Evolutionary conservation across 1,140 invertebrate species (phyloP), one percentile per base, ranked within the genome.

Genomic region (Drosophila kikkawai): DNA sequence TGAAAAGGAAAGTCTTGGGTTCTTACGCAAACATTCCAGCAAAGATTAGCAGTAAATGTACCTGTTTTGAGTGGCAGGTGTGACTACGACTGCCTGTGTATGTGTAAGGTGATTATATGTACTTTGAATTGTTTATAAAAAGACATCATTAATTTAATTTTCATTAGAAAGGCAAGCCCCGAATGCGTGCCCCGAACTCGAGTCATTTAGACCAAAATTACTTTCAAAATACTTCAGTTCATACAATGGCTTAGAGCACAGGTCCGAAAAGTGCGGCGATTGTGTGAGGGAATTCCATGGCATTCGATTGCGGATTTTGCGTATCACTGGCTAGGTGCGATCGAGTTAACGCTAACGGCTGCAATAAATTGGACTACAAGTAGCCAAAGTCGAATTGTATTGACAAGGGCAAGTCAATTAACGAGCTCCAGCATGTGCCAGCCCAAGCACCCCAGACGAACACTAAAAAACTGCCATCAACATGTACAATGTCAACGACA

Each of bases 301-400:
- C 71, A 58, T 45, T 76, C 71, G 45, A 58, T 60, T 39, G 53
- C 47, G 48, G 13, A 60, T 60, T 78, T 60, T 70, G 50, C 53
- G 74, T 69, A 61, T 77, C 39, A 77, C 64, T 69, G 47, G 34
- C 53, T 37, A 55, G 53, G 53, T 55, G 53, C 53, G 53, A 55
- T 37, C 42, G 63, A 51, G 45, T 56, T 71, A 71, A 71, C 59
- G 63, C 32, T 61, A 42, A 60, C 56, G 64, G 65, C 57, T 77
- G 64, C 64, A 78, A 60, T 69, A 77, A 78, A 78, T 77, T 69
- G 57, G 50, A 70, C 47, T 60, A 78, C 74, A 70, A 78, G 75
- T 78, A 78, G 50, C 34, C 74, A 63, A 78, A 70, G 51, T 63
- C 42, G 32, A 78, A 57, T 69, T 68, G 56, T 70, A 77, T 70